These are phyloP conservation scores for Euthynnus affinis DNA, from an alignment of 2,797 vertebrate genomes.

Conservation along the genomic window DNA sequence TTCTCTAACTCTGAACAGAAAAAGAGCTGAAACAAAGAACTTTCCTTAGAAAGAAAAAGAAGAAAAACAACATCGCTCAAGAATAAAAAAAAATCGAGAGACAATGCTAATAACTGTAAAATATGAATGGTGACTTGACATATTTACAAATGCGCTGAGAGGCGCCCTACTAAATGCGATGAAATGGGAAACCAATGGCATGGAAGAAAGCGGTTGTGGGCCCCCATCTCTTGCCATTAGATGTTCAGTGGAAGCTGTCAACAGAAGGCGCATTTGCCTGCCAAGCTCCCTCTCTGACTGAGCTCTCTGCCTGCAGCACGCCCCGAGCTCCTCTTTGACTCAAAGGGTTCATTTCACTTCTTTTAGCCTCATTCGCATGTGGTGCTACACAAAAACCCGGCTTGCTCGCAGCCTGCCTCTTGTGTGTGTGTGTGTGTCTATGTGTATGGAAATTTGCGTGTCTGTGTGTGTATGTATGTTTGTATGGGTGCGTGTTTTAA, in stretches of 20 bases:
- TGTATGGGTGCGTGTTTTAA: constrained; percentile 29
- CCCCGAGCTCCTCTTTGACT: constrained; percentile 95
- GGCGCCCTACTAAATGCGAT: constrained; percentile 83
- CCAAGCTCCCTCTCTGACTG: constrained; percentile 91
- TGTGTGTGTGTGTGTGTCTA: constrained; percentile 77
- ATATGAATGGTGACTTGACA: constrained; percentile 84
- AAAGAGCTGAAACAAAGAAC: constrained; percentile 82
- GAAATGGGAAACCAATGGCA: constrained; percentile 82
- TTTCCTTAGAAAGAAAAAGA: constrained; percentile 77
- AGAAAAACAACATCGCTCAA: constrained; percentile 73
- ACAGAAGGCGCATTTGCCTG: constrained; percentile 91
- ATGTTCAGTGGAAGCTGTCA: constrained; percentile 94
- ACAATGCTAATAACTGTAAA: constrained; percentile 83
- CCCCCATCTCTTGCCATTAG: constrained; percentile 90
- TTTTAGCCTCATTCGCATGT: constrained; percentile 94
- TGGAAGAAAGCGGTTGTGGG: constrained; percentile 85
- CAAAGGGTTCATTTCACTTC: constrained; percentile 93
- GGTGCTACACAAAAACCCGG: constrained; percentile 85
- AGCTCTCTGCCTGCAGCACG: constrained; percentile 93
- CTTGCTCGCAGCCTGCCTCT: constrained; percentile 84
- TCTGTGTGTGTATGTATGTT: constrained; percentile 4
- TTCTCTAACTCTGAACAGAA: constrained; percentile 80
- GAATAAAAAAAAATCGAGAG: constrained; percentile 55
- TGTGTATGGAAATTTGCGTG: constrained; percentile 10
- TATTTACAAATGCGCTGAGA: constrained; percentile 84